Evolutionary conservation across 2,113 vertebrate species (phyloP).

Genomic region (Hemibagrus wyckioides): DNA sequence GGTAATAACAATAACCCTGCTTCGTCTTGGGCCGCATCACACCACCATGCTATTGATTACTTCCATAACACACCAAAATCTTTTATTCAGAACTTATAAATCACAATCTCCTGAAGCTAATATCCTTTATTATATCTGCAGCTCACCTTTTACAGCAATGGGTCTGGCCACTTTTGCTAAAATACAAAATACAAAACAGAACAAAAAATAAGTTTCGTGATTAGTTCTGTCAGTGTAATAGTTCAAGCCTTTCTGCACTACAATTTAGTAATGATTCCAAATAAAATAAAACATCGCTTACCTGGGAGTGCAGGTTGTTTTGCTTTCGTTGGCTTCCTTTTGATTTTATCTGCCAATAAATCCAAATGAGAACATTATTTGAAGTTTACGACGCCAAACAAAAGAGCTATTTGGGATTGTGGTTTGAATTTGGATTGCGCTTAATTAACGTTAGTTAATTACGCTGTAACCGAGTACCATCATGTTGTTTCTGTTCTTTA

Average conservation of each 20-base stretch:
- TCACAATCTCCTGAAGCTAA: not conserved
- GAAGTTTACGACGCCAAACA: not conserved
- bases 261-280: not conserved
- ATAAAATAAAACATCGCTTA: constrained; percentile 19
- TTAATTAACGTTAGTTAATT: not conserved
- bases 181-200: not conserved
- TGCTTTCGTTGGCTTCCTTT: not conserved
- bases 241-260: not conserved
- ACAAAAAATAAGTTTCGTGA: no score
- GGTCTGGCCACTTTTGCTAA: constrained; percentile 1
- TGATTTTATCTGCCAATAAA: constrained; percentile 41
- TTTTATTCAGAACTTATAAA: no score
- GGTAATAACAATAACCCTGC: not conserved
- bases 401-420: not conserved
- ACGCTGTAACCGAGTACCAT: not conserved
- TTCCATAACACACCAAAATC: not conserved
- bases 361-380: constrained; percentile 3
- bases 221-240: not conserved
- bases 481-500: constrained; percentile 8
- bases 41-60: not conserved
- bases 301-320: constrained; percentile 24
- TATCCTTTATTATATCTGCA: not conserved
- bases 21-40: not conserved
- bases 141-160: constrained; percentile 12
- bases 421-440: not conserved